Conservation (phyloP, 2,797 vertebrate species). For the Taeniopygia guttata region DNA sequence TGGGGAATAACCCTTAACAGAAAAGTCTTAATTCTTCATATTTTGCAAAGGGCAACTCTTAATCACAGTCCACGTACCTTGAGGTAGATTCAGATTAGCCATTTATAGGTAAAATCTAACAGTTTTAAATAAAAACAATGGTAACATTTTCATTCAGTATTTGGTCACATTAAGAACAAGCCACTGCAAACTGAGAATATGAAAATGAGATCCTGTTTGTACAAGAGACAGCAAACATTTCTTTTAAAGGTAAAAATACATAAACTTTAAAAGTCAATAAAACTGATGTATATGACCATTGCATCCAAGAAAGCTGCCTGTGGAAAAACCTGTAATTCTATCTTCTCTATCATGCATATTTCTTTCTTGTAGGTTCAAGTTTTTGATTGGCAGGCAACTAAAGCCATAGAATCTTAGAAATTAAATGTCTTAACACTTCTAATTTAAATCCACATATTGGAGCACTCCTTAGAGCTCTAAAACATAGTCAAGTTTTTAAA, state of each 20-base stretch:
- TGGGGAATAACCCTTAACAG: background rate
- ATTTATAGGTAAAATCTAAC: background rate
- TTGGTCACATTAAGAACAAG: background rate
- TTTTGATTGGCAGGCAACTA: background rate
- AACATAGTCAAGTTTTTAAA: background rate
- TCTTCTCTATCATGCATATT: background rate
- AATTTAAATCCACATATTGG: background rate
- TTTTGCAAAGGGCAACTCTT: background rate
- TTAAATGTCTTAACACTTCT: background rate
- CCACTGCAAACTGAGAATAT: background rate
- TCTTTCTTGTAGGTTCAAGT: background rate
- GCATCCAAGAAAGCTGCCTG: background rate
- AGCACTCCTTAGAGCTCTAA: background rate
- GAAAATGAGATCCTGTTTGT: background rate
- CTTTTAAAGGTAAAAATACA: background rate
- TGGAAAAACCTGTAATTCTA: background rate
- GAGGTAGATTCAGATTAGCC: background rate
- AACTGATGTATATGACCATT: accelerated
- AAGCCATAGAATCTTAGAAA: background rate
- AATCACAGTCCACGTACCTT: background rate
- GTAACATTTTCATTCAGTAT: background rate
- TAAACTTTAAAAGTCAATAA: background rate
- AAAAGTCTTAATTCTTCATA: background rate
- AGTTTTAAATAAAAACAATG: background rate
- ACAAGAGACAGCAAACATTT: background rate